Evolutionary conservation across 2,113 vertebrate genomes (phyloP), one percentile per base, ranked within the genome.

Genomic region (Sarotherodon lohbergeri): DNA sequence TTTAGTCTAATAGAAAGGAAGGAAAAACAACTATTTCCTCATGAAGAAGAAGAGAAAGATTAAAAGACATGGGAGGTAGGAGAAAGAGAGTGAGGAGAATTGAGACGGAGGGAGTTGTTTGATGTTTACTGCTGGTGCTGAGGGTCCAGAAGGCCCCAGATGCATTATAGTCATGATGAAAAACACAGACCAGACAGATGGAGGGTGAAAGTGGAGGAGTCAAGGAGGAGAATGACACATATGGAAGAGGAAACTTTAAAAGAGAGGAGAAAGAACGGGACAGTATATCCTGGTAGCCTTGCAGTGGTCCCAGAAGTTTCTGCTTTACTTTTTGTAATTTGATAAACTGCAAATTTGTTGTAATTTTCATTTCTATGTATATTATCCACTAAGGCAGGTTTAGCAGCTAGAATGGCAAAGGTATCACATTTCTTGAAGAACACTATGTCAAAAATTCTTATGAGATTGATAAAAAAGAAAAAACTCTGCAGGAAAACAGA

Each of bases 131-230:
- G 41, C 68, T 48, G 66, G 32, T 59, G 81, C 81, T 48, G 85
- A 91, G 68, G 79, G 85, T 87, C 79, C 79, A 55, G 34, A 17
- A 71, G 78, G 81, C 17, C 14, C n/a, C 80, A 14, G 85, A 73
- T 55, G 78, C 29, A 87, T 91, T 73, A 82, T 3, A 36, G 85
- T 63, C 29, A 24, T 82, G 82, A 89, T 89, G 76, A 82, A 87
- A 82, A 86, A 55, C 50, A 39, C 52, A 22, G 68, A 39, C 9
- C 19, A 9, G 73, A 76, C 63, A 61, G 34, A 80, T 9, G 34
- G 71, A 34, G 27, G 36, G 24, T 71, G 14, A 29, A 63, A 36
- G 27, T 11, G 6, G 32, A 19, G 36, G 13, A 16, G 56, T 46
- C 6, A 48, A 3, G 36, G 5, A 66, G 22, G 22, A 54, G 34